phyloP scores from a whole-genome alignment of 2,888 invertebrate genomes.

The Platynereis dumerilii region DNA sequence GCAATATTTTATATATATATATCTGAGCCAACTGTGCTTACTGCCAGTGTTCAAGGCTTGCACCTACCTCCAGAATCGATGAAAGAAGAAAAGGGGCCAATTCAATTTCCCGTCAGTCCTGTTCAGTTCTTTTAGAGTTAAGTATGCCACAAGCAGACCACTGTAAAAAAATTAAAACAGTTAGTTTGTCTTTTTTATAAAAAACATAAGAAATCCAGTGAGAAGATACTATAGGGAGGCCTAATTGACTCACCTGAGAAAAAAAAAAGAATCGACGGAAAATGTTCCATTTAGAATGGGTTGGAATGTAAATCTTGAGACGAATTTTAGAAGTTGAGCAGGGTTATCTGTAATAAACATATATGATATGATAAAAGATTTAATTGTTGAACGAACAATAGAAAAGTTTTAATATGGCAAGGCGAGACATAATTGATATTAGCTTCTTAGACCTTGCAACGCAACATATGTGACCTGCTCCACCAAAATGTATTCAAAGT shows the following conservation, averaged over 20 bases:
- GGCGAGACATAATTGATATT: too few species aligned
- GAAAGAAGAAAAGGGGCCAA: constrained; percentile 41
- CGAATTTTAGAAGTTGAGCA: constrained; percentile 38
- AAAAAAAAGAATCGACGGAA: constrained; percentile 61
- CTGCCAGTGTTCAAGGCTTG: too few species aligned
- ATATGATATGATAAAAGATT: neutral
- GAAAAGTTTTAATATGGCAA: too few species aligned
- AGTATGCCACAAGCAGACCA: constrained; percentile 38
- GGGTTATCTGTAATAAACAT: constrained; percentile 44
- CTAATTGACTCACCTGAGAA: constrained; percentile 53
- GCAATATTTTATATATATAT: too few species aligned
- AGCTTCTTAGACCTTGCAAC: too few species aligned
- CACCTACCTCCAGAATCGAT: constrained; percentile 46
- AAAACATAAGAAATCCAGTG: neutral
- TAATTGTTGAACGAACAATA: too few species aligned
- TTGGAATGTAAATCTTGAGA: constrained; percentile 51
- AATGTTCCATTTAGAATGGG: constrained; percentile 50
- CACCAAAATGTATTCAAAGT: too few species aligned
- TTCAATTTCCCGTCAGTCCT: constrained; percentile 11
- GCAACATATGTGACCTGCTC: too few species aligned
- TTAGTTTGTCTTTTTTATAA: neutral
- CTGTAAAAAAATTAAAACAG: constrained; percentile 31
- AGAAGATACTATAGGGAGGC: too few species aligned
- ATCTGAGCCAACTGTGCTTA: too few species aligned
- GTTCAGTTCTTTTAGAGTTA: constrained; percentile 31